These are phyloP conservation scores for Antennarius maculatus DNA, from an alignment of 2,797 vertebrate genomes.

Conservation along the genomic window DNA sequence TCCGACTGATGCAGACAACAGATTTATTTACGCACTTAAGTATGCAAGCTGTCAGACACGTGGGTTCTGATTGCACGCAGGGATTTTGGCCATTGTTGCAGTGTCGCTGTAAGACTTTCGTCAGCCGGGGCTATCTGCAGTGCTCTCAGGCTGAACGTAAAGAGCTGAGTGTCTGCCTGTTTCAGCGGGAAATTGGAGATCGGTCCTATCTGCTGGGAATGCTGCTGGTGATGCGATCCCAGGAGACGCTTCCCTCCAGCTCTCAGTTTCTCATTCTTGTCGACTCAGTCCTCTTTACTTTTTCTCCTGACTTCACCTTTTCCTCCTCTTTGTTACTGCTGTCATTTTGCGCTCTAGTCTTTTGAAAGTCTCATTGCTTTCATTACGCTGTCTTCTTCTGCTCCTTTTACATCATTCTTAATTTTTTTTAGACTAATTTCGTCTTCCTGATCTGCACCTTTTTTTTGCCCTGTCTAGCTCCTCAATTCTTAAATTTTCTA, in stretches of 20 bases:
- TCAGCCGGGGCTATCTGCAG: slow-evolving; percentile 74
- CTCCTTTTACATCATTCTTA: background rate
- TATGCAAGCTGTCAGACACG: slow-evolving; percentile 64
- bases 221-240: slow-evolving; percentile 71
- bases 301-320: slow-evolving; percentile 20
- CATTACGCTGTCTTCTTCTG: background rate
- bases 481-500: slow-evolving; percentile 9
- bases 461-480: background rate
- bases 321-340: slow-evolving; percentile 2
- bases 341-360: background rate
- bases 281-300: slow-evolving; percentile 22
- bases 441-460: background rate
- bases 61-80: slow-evolving; percentile 62
- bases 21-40: slow-evolving; percentile 65
- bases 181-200: slow-evolving; percentile 76
- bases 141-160: slow-evolving; percentile 64
- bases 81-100: slow-evolving; percentile 71
- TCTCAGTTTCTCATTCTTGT: slow-evolving; percentile 42
- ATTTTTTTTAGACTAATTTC: slow-evolving; percentile 3
- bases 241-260: slow-evolving; percentile 60
- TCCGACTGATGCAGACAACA: slow-evolving; percentile 46
- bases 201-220: slow-evolving; percentile 66
- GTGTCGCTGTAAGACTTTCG: slow-evolving; percentile 78
- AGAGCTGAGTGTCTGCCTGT: slow-evolving; percentile 62
- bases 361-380: slow-evolving; percentile 1